Conservation (phyloP, 92 coral and sea anemone species). For the Anthopleura xanthogrammica region DNA sequence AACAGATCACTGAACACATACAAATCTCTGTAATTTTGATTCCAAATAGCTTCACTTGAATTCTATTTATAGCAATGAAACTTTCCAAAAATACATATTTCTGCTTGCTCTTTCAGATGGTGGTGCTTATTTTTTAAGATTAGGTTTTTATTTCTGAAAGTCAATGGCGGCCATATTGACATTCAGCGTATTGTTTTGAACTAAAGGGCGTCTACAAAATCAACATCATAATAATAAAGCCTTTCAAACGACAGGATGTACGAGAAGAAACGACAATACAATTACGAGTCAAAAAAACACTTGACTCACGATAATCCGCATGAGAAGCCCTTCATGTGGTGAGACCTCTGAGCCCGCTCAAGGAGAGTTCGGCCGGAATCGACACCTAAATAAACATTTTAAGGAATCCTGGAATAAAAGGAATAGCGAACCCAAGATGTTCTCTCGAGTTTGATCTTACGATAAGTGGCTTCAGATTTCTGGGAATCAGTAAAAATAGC, state of each 20-base stretch:
- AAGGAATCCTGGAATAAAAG: not conserved
- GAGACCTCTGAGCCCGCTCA: not conserved
- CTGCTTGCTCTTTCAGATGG: no score
- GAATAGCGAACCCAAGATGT: not conserved
- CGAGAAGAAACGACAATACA: not conserved
- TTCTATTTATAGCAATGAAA: no score
- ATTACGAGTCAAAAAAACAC: not conserved
- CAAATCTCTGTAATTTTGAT: no score
- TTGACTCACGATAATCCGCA: not conserved
- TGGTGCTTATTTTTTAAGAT: no score
- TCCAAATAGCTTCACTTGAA: no score
- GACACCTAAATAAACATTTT: not conserved
- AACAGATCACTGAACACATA: no score
- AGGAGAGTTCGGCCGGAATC: not conserved
- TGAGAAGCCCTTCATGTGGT: not conserved
- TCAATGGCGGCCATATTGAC: no score
- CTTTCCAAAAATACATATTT: no score
- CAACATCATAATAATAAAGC: not conserved
- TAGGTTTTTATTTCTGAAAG: no score
- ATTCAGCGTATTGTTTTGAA: not conserved
- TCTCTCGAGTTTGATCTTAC: not conserved
- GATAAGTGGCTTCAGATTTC: no score
- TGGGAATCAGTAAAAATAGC: no score
- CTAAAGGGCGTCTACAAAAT: not conserved
- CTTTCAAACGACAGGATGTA: not conserved